A percentile compares a stretch with the other conserved stretches of the same genome.
phyloP scores from a whole-genome alignment of 35 echinoderm and acorn worm genomes.

The Anneissia japonica region DNA sequence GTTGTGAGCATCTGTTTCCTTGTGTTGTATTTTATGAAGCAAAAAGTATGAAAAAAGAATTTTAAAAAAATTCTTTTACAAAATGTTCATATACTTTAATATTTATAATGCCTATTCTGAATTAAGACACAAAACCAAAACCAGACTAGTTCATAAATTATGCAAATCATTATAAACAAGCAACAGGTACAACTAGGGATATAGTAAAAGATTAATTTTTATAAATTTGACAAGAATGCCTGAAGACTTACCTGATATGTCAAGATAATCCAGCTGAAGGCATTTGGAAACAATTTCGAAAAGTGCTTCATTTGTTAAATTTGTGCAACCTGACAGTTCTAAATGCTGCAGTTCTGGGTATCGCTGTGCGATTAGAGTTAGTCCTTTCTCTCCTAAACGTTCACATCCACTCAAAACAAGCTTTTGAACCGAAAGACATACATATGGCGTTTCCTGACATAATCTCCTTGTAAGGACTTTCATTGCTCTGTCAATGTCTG shows the following conservation, averaged over 20 bases:
- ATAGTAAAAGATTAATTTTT: no score
- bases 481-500: slow-evolving; percentile 64
- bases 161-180: no score
- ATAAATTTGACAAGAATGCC: no score
- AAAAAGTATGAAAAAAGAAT: no score
- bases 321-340: slow-evolving; percentile 77
- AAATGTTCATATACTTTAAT: no score
- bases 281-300: slow-evolving; percentile 94
- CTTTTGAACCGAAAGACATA: slow-evolving; percentile 67
- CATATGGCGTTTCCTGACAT: slow-evolving; percentile 86
- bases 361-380: slow-evolving; percentile 51
- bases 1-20: no score
- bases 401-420: slow-evolving; percentile 83
- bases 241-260: slow-evolving; percentile 74
- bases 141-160: no score
- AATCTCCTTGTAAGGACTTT: slow-evolving; percentile 69
- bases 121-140: no score
- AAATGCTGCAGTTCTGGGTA: slow-evolving; percentile 83
- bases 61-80: no score
- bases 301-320: slow-evolving; percentile 81
- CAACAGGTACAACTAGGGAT: no score
- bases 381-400: slow-evolving; percentile 57
- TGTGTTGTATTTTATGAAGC: no score
- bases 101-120: no score
- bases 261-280: slow-evolving; percentile 74